phyloP scores from a whole-genome alignment of 2,113 vertebrate genomes.

The Myanophis thanlyinensis region DNA sequence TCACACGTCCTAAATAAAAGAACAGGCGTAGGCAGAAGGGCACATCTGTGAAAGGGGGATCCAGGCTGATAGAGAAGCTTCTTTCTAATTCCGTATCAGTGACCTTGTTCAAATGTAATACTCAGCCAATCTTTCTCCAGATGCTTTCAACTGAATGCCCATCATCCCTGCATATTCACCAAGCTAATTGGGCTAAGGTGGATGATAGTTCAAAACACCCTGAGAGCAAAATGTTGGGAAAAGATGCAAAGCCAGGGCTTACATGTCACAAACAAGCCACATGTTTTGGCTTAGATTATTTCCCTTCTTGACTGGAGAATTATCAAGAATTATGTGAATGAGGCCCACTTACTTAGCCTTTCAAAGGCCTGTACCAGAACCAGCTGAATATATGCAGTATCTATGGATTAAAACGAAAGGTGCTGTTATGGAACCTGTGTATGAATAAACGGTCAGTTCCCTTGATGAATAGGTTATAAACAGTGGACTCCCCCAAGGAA shows the following conservation, averaged over 20 bases:
- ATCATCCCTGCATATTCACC: not conserved
- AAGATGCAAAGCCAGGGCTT: not conserved
- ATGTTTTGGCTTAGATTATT: not conserved
- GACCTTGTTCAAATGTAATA: conserved; percentile 36
- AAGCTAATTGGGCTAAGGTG: not conserved
- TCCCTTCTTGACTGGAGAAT: not conserved
- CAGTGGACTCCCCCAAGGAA: not conserved
- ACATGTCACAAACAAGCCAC: not conserved
- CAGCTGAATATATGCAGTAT: not conserved
- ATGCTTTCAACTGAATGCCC: not conserved
- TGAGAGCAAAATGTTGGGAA: not conserved
- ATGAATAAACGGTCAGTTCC: not conserved
- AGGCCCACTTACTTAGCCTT: not conserved
- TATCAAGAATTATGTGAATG: not conserved
- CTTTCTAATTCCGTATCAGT: conserved; percentile 26
- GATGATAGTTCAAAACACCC: not conserved
- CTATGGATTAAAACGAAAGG: not conserved
- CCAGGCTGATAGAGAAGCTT: conserved; percentile 21
- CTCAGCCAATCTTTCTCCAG: not conserved
- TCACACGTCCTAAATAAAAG: conserved; percentile 54
- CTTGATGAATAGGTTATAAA: not conserved
- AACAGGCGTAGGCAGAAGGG: conserved; percentile 28
- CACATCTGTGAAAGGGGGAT: conserved; percentile 18
- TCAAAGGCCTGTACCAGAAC: not conserved
- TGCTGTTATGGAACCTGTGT: not conserved